Conservation (phyloP, 1,140 invertebrate species). For the Solenopsis fugax region DNA sequence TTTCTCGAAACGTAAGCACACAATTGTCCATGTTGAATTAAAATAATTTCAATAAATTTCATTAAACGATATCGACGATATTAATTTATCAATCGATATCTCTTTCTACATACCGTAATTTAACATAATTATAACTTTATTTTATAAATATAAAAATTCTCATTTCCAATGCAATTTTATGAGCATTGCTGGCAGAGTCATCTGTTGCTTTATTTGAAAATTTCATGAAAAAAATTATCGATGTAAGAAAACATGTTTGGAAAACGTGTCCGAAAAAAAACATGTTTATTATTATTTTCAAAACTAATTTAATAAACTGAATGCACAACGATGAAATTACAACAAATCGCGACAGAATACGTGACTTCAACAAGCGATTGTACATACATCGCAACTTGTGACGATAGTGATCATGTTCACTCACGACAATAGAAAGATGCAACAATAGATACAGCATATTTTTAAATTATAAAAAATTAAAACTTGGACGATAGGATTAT, state of each 20-base stretch:
- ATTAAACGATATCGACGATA: not conserved
- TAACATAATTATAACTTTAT: not conserved
- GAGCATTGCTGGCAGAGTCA: not conserved
- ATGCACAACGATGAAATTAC: not conserved
- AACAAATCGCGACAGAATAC: not conserved
- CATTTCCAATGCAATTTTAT: not conserved
- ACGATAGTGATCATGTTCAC: not conserved
- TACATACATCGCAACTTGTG: not conserved
- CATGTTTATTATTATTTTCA: not conserved
- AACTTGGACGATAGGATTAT: constrained; percentile 12
- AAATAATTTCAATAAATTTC: not conserved
- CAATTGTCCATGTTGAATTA: not conserved
- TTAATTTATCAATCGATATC: not conserved
- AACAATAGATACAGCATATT: not conserved
- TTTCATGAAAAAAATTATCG: constrained; percentile 18
- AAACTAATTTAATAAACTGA: not conserved
- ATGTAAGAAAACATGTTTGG: constrained; percentile 52
- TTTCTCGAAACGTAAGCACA: not conserved
- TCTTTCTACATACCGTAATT: not conserved
- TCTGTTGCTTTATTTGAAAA: not conserved
- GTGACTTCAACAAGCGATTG: not conserved
- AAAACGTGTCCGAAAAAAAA: not conserved
- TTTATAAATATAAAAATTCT: not conserved
- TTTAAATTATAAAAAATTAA: not conserved
- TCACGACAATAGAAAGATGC: not conserved